These are phyloP conservation scores for Lasaia peninsularis DNA, from an alignment of 1,140 invertebrate species.

Conservation along the genomic window DNA sequence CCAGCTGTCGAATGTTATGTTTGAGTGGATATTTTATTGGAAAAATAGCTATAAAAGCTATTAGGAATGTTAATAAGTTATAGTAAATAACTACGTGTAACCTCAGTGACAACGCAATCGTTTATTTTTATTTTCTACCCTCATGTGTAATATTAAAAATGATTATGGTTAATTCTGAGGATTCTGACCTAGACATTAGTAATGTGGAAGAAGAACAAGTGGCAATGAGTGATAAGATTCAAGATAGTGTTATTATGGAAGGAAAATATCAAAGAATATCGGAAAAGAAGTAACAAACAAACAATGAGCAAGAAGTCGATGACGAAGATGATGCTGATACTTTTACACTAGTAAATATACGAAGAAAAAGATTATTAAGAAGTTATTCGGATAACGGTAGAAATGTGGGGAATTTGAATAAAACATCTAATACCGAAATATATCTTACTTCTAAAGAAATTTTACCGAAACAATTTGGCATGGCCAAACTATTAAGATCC, in stretches of 20 bases:
- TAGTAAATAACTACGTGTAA: no score
- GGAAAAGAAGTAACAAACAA: not conserved
- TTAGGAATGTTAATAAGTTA: no score
- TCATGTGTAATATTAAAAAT: not conserved
- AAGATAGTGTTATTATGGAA: not conserved
- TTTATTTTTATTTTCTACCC: no score
- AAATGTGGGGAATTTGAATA: not conserved
- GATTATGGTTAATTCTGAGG: not conserved
- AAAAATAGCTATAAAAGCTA: no score
- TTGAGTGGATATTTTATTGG: no score
- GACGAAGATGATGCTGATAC: not conserved
- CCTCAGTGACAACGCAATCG: no score
- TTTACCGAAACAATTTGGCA: not conserved
- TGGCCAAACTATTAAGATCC: not conserved
- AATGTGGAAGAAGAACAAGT: not conserved
- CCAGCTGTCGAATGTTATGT: no score
- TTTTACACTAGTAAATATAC: not conserved
- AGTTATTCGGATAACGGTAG: not conserved
- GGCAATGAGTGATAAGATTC: not conserved
- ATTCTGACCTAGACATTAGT: not conserved
- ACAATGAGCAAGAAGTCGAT: not conserved
- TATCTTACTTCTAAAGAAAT: not conserved
- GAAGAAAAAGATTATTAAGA: not conserved
- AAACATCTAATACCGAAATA: no score
- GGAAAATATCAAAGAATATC: not conserved